Conservation (phyloP, 2,113 vertebrate species). For the Campylorhamphus procurvoides region DNA sequence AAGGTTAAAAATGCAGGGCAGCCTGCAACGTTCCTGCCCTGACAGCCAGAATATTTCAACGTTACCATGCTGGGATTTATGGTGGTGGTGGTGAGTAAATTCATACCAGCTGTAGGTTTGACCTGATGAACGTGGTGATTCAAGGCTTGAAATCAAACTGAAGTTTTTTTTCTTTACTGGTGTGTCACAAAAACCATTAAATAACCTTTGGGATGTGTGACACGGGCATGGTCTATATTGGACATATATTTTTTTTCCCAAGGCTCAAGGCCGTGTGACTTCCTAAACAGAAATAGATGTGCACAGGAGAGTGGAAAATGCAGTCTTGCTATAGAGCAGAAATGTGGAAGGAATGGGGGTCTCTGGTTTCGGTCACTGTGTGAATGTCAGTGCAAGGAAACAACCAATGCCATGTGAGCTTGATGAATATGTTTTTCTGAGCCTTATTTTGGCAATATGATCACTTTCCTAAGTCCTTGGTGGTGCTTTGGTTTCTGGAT, state of each 20-base stretch:
- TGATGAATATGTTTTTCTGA: not conserved
- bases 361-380: not conserved
- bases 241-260: not conserved
- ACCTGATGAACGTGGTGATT: not conserved
- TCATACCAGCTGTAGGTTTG: not conserved
- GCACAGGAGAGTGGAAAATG: not conserved
- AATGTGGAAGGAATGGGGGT: not conserved
- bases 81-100: not conserved
- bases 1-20: slow-evolving; percentile 61
- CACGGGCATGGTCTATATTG: not conserved
- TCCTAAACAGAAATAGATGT: not conserved
- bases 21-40: not conserved
- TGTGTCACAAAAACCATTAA: not conserved
- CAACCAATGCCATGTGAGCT: not conserved
- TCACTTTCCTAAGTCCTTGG: not conserved
- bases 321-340: not conserved
- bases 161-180: not conserved
- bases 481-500: not conserved
- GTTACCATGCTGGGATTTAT: not conserved
- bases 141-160: not conserved
- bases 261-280: not conserved
- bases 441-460: not conserved
- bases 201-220: not conserved
- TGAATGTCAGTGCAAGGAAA: not conserved
- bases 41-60: not conserved